Percentiles rank a stretch among this genome's conserved stretches.
phyloP scores from a whole-genome alignment of 2,888 invertebrate genomes.

The Lycophotia porphyrea region DNA sequence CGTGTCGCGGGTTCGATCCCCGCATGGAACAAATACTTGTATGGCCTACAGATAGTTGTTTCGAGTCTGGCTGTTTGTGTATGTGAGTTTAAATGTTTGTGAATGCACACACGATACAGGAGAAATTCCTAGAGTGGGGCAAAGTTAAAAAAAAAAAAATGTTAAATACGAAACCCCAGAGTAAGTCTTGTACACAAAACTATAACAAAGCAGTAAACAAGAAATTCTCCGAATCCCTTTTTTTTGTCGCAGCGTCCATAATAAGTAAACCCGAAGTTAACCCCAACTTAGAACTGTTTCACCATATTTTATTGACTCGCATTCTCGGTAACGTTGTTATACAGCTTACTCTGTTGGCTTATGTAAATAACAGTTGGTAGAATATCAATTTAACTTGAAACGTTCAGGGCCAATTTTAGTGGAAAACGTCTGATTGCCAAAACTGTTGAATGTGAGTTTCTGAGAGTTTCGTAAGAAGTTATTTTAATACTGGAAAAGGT shows the following conservation, averaged over 20 bases:
- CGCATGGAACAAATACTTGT: too few species aligned
- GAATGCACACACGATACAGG: too few species aligned
- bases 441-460: slow-evolving; percentile 34
- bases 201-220: background rate
- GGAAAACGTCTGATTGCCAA: slow-evolving; percentile 28
- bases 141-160: too few species aligned
- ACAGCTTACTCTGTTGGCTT: slow-evolving; percentile 18
- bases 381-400: slow-evolving; percentile 56
- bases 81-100: too few species aligned
- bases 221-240: background rate
- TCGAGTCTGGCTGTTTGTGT: too few species aligned
- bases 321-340: slow-evolving; percentile 25
- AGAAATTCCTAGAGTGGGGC: too few species aligned
- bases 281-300: slow-evolving; percentile 14
- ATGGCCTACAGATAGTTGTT: too few species aligned
- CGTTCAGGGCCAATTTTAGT: slow-evolving; percentile 17
- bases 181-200: background rate
- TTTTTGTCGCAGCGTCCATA: background rate
- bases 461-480: slow-evolving; percentile 11
- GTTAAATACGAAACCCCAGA: background rate
- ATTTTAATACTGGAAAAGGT: background rate
- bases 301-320: slow-evolving; percentile 15
- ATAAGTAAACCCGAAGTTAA: slow-evolving; percentile 6
- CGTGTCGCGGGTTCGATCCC: too few species aligned
- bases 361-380: slow-evolving; percentile 35